Evolutionary conservation across 2,888 invertebrate species (phyloP), one percentile per base, ranked within the genome.

Genomic region (Agrilus biguttatus): DNA sequence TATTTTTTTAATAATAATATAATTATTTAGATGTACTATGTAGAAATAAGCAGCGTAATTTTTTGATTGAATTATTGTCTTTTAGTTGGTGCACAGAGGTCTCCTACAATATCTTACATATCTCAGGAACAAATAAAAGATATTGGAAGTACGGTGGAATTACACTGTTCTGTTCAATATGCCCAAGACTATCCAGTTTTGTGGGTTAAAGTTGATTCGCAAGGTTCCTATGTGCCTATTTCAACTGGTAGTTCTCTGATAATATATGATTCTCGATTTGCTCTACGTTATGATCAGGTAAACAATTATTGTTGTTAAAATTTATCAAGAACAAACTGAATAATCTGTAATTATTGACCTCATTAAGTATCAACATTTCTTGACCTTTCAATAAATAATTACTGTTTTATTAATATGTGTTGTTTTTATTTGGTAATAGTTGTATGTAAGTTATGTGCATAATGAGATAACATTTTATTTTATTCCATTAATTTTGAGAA

Each of bases 91-190:
- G 72, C 72, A 28, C 88, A 89, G 60, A 69, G 89, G 49, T 86
- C 87, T 1, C 90, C 90, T 1, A 88, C 88, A 1, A 90, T 90
- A 56, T 89, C 91, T 0, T 87, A 88, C 57, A 89, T 92, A 51
- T 85, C 90, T 1, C 90, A 90, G 59, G 87, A 89, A 60, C 90
- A 91, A 69, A 88, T 92, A 39, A 80, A 87, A 56, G 90, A 91
- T 62, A 90, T 92, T 45, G 92, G 92, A 1, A 85, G 86, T 5
- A 83, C 85, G 6, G 89, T 88, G 0, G 89, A 91, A 58, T 68
- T 92, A 51, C 80, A 81, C 47, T 92, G 92, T 59, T 88, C 89
- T 0, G 89, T 92, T 0, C 89, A 90, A 56, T 90, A 91, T 61
- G 83, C 84, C 1, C 77, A 80, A 51, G 89, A 90, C 44, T 92